phyloP scores from a whole-genome alignment of 2,797 vertebrate genomes.

The Potorous gilbertii region DNA sequence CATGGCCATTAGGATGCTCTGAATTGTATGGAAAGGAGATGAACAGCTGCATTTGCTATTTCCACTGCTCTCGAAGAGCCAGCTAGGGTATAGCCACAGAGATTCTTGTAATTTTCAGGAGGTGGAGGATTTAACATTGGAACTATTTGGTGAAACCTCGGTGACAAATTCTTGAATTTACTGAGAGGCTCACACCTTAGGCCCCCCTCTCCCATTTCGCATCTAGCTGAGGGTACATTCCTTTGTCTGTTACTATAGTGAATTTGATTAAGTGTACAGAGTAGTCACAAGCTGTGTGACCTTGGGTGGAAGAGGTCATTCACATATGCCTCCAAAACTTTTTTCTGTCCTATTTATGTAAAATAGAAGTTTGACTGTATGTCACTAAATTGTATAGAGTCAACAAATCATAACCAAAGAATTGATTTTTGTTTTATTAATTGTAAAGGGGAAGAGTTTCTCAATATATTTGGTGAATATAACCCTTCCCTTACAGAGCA shows the following conservation, averaged over 20 bases:
- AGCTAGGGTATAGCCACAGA: conserved; percentile 51
- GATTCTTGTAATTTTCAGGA: conserved; percentile 59
- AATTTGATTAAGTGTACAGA: neutral
- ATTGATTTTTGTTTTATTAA: neutral
- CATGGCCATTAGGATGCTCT: conserved; percentile 44
- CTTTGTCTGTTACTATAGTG: neutral
- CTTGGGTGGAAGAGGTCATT: neutral
- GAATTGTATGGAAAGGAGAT: conserved; percentile 64
- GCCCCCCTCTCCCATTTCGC: conserved; percentile 8
- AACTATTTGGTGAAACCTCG: conserved; percentile 53
- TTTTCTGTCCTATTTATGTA: neutral
- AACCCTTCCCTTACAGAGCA: neutral
- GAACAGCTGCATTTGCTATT: conserved; percentile 70
- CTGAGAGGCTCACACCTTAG: neutral
- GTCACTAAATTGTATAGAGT: neutral
- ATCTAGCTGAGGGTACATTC: neutral
- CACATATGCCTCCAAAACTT: conserved; percentile 3
- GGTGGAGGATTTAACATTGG: conserved; percentile 16
- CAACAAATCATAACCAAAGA: neutral
- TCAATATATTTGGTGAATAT: neutral
- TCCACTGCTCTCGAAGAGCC: conserved; percentile 61
- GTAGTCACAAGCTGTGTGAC: neutral
- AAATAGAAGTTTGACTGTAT: neutral
- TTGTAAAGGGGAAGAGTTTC: neutral
- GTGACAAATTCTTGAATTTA: conserved; percentile 61